Conservation (phyloP, 2,113 vertebrate species). For the Oceanodroma tethys region DNA sequence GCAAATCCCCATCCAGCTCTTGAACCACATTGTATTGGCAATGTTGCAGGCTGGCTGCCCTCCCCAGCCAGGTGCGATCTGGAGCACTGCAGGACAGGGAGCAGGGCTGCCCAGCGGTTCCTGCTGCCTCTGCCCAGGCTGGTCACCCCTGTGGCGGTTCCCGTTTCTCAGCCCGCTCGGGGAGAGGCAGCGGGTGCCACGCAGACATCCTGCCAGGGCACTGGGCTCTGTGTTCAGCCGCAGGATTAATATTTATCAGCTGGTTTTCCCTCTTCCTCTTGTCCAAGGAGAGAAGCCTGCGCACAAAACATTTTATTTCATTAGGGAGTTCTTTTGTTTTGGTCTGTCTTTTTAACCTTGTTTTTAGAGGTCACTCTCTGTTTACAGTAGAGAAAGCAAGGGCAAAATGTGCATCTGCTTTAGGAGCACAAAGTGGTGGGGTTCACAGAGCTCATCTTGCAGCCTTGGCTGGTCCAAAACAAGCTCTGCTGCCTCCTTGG, state of each 20-base stretch:
- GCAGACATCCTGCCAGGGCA: not conserved
- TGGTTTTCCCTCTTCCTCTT: not conserved
- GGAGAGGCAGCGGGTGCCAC: not conserved
- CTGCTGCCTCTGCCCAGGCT: not conserved
- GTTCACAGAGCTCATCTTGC: not conserved
- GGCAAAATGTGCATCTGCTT: not conserved
- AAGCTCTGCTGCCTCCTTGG: not conserved
- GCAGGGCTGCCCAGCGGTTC: not conserved
- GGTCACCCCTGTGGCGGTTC: fast-evolving
- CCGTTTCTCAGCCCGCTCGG: not conserved
- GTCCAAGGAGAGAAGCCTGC: not conserved
- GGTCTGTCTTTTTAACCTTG: not conserved
- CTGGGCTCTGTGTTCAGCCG: not conserved
- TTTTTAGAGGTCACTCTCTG: not conserved
- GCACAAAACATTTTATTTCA: not conserved
- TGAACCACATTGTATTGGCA: fast-evolving
- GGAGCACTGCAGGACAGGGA: fast-evolving
- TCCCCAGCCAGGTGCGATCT: fast-evolving
- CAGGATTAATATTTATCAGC: not conserved
- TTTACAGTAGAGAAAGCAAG: not conserved
- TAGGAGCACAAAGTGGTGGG: not conserved
- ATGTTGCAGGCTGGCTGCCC: not conserved
- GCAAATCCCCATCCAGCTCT: not conserved
- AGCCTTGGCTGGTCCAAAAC: not conserved
- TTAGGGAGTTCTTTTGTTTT: conserved; percentile 12